Evolutionary conservation across 2,113 vertebrate genomes (phyloP).

Genomic region (Sorex fumeus): DNA sequence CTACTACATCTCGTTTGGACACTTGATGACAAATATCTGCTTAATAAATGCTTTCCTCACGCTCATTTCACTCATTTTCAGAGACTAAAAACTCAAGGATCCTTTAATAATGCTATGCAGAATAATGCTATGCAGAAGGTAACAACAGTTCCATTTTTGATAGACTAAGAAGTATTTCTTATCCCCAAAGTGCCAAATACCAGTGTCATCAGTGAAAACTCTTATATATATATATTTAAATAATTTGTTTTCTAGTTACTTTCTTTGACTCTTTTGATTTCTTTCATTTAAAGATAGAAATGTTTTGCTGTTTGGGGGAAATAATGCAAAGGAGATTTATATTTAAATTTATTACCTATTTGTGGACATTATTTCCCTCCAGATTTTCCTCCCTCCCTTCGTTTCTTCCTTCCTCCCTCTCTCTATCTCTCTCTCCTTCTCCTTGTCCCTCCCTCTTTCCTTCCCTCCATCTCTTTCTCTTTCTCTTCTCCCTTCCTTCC

Average conservation of each 20-base stretch:
- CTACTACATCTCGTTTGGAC: background rate
- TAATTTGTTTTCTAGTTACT: background rate
- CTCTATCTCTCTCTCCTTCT: no score
- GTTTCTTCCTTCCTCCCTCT: no score
- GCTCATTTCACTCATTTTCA: conserved; percentile 1
- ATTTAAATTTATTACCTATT: background rate
- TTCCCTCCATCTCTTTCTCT: no score
- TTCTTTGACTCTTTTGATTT: background rate
- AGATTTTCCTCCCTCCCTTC: background rate
- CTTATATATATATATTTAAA: background rate
- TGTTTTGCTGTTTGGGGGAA: conserved; percentile 18
- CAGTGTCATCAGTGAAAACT: background rate
- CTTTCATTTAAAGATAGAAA: background rate
- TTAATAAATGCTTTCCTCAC: conserved; percentile 6
- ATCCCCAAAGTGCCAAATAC: conserved; percentile 39
- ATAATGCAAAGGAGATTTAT: background rate
- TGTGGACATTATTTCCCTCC: background rate
- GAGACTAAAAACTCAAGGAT: conserved; percentile 32
- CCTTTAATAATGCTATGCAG: conserved; percentile 16
- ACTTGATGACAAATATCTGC: background rate
- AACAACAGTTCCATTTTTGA: background rate
- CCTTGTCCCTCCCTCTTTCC: background rate
- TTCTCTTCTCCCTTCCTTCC: no score
- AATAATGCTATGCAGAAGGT: background rate
- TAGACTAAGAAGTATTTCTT: conserved; percentile 6